Evolutionary conservation across 2,888 invertebrate genomes (phyloP).

Genomic region (Tortricodes alternella): DNA sequence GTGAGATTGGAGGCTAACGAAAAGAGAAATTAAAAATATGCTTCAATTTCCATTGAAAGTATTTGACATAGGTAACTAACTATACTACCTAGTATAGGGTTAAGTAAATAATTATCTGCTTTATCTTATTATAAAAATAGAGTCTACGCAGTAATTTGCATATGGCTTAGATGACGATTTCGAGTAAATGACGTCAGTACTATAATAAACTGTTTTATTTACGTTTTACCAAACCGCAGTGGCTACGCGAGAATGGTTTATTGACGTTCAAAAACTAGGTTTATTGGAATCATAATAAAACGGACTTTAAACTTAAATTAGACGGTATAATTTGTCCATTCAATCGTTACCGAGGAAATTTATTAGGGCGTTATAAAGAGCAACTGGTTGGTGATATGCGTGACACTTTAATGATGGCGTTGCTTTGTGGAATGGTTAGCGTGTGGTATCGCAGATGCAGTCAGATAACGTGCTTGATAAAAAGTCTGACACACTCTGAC

Average conservation of each 20-base stretch:
- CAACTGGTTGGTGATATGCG: conserved; percentile 28
- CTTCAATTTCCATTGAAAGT: too few relatives aligned
- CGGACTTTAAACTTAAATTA: conserved; percentile 39
- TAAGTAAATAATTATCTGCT: too few relatives aligned
- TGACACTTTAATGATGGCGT: conserved; percentile 8
- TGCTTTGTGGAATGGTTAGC: not conserved
- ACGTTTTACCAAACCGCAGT: conserved; percentile 46
- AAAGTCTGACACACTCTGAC: not conserved
- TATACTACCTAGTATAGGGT: too few relatives aligned
- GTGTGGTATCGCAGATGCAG: conserved; percentile 2
- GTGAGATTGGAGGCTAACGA: too few relatives aligned
- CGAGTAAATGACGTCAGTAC: not conserved
- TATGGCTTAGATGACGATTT: not conserved
- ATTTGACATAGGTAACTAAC: too few relatives aligned
- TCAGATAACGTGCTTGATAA: conserved; percentile 5
- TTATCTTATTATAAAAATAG: too few relatives aligned
- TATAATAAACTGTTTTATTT: conserved; percentile 16
- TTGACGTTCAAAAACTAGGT: conserved; percentile 49
- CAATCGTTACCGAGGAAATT: conserved; percentile 40
- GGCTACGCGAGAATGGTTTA: conserved; percentile 48
- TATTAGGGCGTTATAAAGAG: conserved; percentile 31
- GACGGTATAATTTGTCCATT: conserved; percentile 44
- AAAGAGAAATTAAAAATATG: too few relatives aligned
- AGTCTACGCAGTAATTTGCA: too few relatives aligned
- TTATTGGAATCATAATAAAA: conserved; percentile 51